Evolutionary conservation across 1,140 invertebrate genomes (phyloP).

Genomic region (Limonius californicus): DNA sequence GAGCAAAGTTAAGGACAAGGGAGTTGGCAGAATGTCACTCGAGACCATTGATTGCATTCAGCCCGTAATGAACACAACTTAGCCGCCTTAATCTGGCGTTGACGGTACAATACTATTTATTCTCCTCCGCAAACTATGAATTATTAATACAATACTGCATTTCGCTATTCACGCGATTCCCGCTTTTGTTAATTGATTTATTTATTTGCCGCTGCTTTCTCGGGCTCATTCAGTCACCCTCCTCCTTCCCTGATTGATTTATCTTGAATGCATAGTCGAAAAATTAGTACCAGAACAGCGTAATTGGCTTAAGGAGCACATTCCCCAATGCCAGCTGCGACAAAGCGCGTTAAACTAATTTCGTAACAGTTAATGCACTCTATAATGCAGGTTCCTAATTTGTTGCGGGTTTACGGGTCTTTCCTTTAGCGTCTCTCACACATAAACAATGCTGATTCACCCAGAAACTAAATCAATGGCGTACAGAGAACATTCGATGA

Average conservation of each 20-base stretch:
- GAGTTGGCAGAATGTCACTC: slow-evolving; percentile 5
- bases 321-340: background rate
- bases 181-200: slow-evolving; percentile 8
- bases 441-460: too few relatives aligned
- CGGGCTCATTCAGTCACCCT: background rate
- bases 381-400: slow-evolving; percentile 8
- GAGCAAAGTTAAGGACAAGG: slow-evolving; percentile 3
- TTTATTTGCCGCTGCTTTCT: background rate
- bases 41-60: slow-evolving; percentile 13
- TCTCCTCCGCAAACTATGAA: slow-evolving; percentile 11
- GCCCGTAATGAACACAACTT: slow-evolving; percentile 7
- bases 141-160: slow-evolving; percentile 13
- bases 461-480: too few relatives aligned
- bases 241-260: background rate
- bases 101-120: slow-evolving; percentile 7
- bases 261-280: too few relatives aligned
- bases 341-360: background rate
- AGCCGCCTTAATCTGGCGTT: slow-evolving; percentile 10
- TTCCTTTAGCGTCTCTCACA: too few relatives aligned
- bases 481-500: too few relatives aligned
- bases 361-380: background rate
- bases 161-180: background rate
- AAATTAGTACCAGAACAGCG: background rate
- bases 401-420: background rate
- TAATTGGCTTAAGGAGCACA: background rate